phyloP scores from a whole-genome alignment of 1,140 invertebrate species.

The Brachionus angularis region DNA sequence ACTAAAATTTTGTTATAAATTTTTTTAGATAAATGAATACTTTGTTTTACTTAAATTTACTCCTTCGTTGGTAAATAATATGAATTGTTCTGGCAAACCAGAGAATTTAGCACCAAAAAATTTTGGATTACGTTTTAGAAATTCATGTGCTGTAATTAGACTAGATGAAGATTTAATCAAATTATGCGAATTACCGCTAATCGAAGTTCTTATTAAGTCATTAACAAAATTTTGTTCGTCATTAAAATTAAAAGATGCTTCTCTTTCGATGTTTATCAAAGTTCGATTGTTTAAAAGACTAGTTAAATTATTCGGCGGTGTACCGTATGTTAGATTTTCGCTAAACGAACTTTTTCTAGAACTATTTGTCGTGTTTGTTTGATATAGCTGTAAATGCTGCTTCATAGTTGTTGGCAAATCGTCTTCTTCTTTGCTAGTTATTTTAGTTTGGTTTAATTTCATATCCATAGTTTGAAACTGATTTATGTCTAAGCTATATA shows the following conservation, averaged over 20 bases:
- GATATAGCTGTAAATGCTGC: constrained; percentile 1
- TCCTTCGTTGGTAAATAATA: background rate
- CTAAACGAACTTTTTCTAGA: constrained; percentile 23
- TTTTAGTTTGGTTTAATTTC: background rate
- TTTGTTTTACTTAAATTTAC: background rate
- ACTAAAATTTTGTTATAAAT: too few species aligned
- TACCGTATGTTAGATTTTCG: constrained; percentile 27
- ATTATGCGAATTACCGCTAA: constrained; percentile 37
- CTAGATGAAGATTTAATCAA: constrained; percentile 9
- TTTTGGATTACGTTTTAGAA: constrained; percentile 26
- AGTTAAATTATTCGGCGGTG: constrained; percentile 10
- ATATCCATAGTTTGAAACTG: background rate
- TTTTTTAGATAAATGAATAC: background rate
- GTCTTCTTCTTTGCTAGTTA: constrained; percentile 8
- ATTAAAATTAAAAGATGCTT: constrained; percentile 1
- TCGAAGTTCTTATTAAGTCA: background rate
- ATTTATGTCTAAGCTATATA: background rate
- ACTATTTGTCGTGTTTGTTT: constrained; percentile 22
- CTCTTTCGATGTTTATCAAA: background rate
- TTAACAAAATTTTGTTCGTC: background rate
- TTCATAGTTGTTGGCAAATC: background rate
- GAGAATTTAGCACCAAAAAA: constrained; percentile 25
- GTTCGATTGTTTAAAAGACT: background rate
- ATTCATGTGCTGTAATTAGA: background rate
- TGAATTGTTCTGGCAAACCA: constrained; percentile 21